Evolutionary conservation across 2,113 vertebrate genomes (phyloP), one percentile per base, ranked within the genome.

Genomic region (Acanthisitta chloris): DNA sequence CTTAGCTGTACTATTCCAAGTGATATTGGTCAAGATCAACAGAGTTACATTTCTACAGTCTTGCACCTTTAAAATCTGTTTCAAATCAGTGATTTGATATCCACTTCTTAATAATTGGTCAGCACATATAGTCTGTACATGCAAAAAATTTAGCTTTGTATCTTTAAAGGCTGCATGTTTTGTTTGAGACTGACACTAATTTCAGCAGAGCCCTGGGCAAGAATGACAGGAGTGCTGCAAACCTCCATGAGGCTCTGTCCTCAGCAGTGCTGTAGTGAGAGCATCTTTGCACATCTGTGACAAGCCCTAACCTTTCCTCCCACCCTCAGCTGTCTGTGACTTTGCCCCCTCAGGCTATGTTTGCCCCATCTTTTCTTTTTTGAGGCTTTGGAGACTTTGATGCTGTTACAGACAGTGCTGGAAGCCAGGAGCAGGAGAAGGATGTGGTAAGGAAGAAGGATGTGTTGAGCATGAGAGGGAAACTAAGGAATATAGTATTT

Each of bases 191-290:
- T 59, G 57, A 74, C 58, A 28, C 43, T 81, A 51, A 96, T 87
- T 92, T 95, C 86, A 82, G 66, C 74, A 91, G 84, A 42, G 62
- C 78, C 70, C 45, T 91, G 54, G 70, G 81, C 91, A 92, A 94
- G 84, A 92, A 65, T 89, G 79, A 81, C 40, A 18, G 14, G 61
- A 65, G 34, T 57, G 23, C 62, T 77, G 45, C 78, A 73, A 91
- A 38, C 29, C 49, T 80, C 66, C 49, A 23, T 77, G 48, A 31
- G 33, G 26, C 70, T 93, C 42, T 74, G 19, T 79, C 42, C 54
- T 78, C 62, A 65, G 19, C 43, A 31, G 15, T 36, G 71, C 79
- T 81, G 59, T 49, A 48, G 45, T 87, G 70, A 58, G 40, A 93
- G 49, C 57, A 85, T 92, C 74, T 94, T 76, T 90, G 66, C 84